Conservation (phyloP, 1,140 invertebrate species). For the Nebria ingens region DNA sequence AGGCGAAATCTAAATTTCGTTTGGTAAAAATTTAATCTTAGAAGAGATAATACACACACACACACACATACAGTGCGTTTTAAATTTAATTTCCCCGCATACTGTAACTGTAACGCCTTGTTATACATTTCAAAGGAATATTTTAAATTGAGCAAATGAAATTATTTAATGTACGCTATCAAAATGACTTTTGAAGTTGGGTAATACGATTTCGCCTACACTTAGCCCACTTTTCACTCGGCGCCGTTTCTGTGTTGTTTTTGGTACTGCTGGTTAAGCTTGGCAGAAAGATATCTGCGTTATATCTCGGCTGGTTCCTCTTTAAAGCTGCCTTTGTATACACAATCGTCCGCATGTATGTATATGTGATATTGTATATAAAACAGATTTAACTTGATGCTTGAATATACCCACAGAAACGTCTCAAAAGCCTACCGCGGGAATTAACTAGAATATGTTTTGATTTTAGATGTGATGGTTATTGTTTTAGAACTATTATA, state of each 20-base stretch:
- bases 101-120: background rate
- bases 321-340: background rate
- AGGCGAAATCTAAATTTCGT: background rate
- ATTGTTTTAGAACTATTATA: too few species aligned
- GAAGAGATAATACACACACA: too few species aligned
- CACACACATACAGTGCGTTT: too few species aligned
- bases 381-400: background rate
- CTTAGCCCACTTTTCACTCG: too few species aligned
- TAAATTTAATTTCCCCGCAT: background rate
- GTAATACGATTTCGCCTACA: background rate
- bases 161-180: background rate
- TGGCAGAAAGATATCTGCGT: background rate
- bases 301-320: too few species aligned
- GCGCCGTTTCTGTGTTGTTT: background rate
- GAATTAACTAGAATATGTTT: background rate
- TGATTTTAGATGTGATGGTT: too few species aligned
- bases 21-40: background rate
- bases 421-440: background rate
- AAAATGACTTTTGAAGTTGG: background rate
- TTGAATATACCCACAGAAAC: background rate
- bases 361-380: background rate
- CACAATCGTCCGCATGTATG: background rate
- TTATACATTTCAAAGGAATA: background rate
- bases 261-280: background rate
- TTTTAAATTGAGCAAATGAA: background rate